Percentiles rank a stretch among this genome's conserved stretches.
Conservation (phyloP, 2,888 invertebrate species). For the Andrena chrysosceles region DNA sequence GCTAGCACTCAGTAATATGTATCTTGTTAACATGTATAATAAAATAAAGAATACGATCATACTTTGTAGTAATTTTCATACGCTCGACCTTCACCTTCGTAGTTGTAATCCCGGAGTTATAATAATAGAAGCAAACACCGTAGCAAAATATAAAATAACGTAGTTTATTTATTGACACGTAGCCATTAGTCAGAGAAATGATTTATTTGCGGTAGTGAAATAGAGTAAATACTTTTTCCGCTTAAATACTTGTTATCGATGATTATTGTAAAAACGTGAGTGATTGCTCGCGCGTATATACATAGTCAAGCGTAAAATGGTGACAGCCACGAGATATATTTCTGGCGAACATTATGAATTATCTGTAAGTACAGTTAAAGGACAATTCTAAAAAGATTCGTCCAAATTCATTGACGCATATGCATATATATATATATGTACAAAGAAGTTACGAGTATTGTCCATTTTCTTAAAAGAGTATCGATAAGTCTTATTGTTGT, state of each 20-base stretch:
- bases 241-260: conserved; percentile 69
- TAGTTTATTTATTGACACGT: conserved; percentile 78
- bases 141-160: conserved; percentile 73
- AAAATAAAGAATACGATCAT: conserved; percentile 25
- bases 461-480: conserved; percentile 76
- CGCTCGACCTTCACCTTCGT: background rate
- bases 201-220: conserved; percentile 74
- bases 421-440: conserved; percentile 71
- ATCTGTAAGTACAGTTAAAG: conserved; percentile 62
- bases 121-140: conserved; percentile 13
- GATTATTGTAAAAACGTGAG: conserved; percentile 69
- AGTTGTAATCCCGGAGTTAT: background rate
- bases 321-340: conserved; percentile 54
- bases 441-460: conserved; percentile 80
- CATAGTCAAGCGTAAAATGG: conserved; percentile 69
- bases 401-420: conserved; percentile 60
- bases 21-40: conserved; percentile 6
- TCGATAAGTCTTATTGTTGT: conserved; percentile 50
- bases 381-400: conserved; percentile 49
- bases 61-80: conserved; percentile 5
- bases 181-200: conserved; percentile 75
- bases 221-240: conserved; percentile 71
- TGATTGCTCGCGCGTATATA: conserved; percentile 71
- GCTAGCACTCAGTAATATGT: conserved; percentile 26
- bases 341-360: conserved; percentile 39